Base-by-base conservation (phyloP, 2,113 vertebrate species). In the Heterocephalus glaber region DNA sequence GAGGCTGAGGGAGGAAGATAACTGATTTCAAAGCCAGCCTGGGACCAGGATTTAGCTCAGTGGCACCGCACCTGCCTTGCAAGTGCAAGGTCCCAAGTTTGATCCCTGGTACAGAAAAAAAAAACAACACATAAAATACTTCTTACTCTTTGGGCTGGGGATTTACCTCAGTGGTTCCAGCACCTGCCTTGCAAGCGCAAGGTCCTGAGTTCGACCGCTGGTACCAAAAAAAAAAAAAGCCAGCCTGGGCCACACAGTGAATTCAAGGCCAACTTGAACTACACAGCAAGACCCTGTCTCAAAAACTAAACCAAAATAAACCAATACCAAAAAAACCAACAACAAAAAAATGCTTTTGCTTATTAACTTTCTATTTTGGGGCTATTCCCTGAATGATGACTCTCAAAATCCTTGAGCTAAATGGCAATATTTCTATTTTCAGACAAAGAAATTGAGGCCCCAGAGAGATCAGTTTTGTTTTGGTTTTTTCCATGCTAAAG, bases 331-430 rank as follows among this genome's bases (percentile, higher is more conserved):
- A 68, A 68, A 68, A 63, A 70, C n/a, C 14, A 68, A 68, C 30
- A 14, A 66, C 13, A 35, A 38, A 70, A 38, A 22, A 38, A 70
- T 70, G n/a, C 68, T 70, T 70, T 70, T 38, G 68, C 68, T 38
- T 61, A 61, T 63, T 76, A 89, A 89, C 56, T 80, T 58, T 58
- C 56, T 58, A 3, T 20, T 58, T 58, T 58, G 16, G 56, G 56
- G 2, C 17, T 58, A 20, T 58, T 17, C 56, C 56, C 17, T 58
- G 28, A 92, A 95, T 79, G 13, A 0, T 30, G 3, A 90, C n/a
- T 85, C 72, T 96, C 81, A 96, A 94, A 87, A 94, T 44, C 52
- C 63, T 87, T 94, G 56, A 74, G 20, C 7, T 79, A 68, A 82
- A 74, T 24, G 7, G 65, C 54, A 87, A 72, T 74, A 66, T 87